These are phyloP conservation scores for Tapirus terrestris DNA, from an alignment of 2,113 vertebrate species.

Conservation along the genomic window DNA sequence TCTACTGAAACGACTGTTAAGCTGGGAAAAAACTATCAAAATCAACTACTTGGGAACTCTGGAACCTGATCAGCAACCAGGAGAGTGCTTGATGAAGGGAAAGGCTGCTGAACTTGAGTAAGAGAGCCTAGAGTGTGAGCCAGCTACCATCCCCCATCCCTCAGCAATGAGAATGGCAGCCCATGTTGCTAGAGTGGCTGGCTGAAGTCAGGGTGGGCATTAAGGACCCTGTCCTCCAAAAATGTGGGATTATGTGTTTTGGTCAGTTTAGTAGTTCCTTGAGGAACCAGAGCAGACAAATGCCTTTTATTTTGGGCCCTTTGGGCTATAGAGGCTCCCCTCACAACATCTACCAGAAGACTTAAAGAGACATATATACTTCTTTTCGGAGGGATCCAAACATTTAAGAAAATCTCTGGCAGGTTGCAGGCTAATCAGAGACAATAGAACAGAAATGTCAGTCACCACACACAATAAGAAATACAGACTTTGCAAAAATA, in stretches of 20 bases:
- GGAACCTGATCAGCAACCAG: neutral
- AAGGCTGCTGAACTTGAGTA: neutral
- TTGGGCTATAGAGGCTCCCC: neutral
- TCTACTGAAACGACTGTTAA: neutral
- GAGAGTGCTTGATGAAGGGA: neutral
- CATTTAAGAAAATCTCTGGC: neutral
- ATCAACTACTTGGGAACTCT: neutral
- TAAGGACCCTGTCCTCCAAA: neutral
- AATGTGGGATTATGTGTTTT: neutral
- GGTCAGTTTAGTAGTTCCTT: neutral
- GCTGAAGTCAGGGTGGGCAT: neutral
- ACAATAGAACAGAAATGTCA: neutral
- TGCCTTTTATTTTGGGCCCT: neutral
- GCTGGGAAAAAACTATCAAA: neutral
- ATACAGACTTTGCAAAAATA: neutral
- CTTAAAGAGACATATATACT: neutral
- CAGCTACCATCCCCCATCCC: neutral
- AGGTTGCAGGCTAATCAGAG: neutral
- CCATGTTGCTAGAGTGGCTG: neutral
- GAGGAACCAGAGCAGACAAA: neutral
- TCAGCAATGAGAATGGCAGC: too few relatives aligned
- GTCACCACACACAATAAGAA: neutral
- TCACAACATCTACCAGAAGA: neutral
- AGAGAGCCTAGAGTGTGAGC: neutral
- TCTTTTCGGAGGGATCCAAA: neutral